phyloP scores from a whole-genome alignment of 2,113 vertebrate genomes.

The Sula dactylatra region DNA sequence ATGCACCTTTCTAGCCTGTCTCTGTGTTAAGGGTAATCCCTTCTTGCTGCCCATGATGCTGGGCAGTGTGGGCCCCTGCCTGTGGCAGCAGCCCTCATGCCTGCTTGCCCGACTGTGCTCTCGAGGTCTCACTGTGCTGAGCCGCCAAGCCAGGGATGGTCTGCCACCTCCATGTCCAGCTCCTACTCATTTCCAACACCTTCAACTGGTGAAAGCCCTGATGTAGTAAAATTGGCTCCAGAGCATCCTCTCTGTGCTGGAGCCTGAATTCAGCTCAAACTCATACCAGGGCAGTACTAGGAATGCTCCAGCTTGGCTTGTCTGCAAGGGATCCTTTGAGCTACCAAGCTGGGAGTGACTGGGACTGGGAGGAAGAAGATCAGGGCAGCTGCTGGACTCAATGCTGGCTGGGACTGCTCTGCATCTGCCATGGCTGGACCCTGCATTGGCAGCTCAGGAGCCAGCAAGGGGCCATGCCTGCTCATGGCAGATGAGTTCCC shows the following conservation, averaged over 20 bases:
- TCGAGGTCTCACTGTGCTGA: fast-evolving
- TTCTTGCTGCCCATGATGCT: fast-evolving
- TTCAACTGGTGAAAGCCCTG: background rate
- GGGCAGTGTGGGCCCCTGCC: fast-evolving
- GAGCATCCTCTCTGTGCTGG: background rate
- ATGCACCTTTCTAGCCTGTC: background rate
- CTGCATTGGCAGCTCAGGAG: background rate
- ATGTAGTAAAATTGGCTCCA: background rate
- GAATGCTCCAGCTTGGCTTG: background rate
- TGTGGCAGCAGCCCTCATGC: background rate
- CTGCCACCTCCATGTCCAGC: background rate
- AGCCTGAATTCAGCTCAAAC: background rate
- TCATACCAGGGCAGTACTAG: background rate
- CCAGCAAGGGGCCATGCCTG: background rate
- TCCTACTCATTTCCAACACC: background rate
- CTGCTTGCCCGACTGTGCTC: fast-evolving
- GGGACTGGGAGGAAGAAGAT: background rate
- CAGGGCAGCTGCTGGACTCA: background rate
- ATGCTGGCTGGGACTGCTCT: fast-evolving
- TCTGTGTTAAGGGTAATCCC: background rate
- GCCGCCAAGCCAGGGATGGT: background rate
- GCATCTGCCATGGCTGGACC: fast-evolving
- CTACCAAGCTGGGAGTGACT: background rate
- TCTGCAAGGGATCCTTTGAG: background rate
- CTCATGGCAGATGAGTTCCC: fast-evolving